These are phyloP conservation scores for Polypterus bichir DNA, from an alignment of 2,113 vertebrate genomes.

Conservation along the genomic window DNA sequence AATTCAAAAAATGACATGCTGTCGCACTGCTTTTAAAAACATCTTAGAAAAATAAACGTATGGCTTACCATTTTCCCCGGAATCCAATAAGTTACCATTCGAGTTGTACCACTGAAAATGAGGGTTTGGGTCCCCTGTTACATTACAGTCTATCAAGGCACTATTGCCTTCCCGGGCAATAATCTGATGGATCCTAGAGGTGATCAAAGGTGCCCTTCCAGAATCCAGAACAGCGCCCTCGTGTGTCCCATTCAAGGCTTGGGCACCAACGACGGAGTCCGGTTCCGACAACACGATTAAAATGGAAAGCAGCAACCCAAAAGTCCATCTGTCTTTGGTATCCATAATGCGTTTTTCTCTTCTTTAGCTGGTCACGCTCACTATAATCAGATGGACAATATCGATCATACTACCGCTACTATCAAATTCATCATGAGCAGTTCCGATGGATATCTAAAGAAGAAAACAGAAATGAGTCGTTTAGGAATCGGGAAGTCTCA, in stretches of 20 bases:
- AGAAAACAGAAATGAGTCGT: too few relatives aligned
- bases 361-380: too few relatives aligned
- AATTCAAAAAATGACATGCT: too few relatives aligned
- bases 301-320: conserved; percentile 40
- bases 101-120: conserved; percentile 85
- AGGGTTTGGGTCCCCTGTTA: conserved; percentile 71
- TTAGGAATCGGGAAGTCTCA: too few relatives aligned
- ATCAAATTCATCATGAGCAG: too few relatives aligned
- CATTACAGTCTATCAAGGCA: conserved; percentile 81
- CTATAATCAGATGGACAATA: too few relatives aligned
- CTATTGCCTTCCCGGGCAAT: conserved; percentile 84
- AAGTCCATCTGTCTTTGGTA: conserved; percentile 23
- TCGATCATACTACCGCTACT: too few relatives aligned
- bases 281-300: conserved; percentile 40
- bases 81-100: conserved; percentile 58
- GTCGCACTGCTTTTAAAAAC: too few relatives aligned
- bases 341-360: too few relatives aligned
- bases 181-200: conserved; percentile 65
- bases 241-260: conserved; percentile 45
- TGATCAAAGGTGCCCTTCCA: conserved; percentile 54
- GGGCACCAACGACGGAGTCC: conserved; percentile 21
- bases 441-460: too few relatives aligned
- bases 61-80: conserved; percentile 39
- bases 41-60: too few relatives aligned
- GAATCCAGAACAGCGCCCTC: conserved; percentile 33